These are phyloP conservation scores for Sphyrna mokarran DNA, from an alignment of 2,113 vertebrate species.

Conservation along the genomic window DNA sequence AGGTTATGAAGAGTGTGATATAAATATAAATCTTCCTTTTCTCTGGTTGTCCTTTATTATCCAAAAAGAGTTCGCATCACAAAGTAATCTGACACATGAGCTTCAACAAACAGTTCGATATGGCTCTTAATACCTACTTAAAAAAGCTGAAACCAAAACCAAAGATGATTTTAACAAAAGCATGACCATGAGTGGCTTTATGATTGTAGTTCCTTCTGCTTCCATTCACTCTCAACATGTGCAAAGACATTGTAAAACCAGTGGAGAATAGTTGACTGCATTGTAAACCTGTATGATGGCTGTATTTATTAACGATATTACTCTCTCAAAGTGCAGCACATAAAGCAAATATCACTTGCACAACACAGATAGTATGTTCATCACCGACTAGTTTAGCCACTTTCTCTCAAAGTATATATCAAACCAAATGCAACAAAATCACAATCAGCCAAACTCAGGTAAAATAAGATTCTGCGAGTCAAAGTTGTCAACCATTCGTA, in stretches of 20 bases:
- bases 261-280: not conserved
- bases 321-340: not conserved
- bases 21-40: not conserved
- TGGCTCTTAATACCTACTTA: not conserved
- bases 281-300: not conserved
- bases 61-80: not conserved
- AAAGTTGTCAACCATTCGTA: too few species aligned
- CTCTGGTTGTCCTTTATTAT: not conserved
- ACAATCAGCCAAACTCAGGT: too few species aligned
- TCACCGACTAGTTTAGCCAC: not conserved
- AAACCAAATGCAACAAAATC: too few species aligned
- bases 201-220: not conserved
- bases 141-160: conserved; percentile 20
- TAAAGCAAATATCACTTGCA: not conserved
- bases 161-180: not conserved
- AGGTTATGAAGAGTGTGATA: not conserved
- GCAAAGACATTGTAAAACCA: not conserved
- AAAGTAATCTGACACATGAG: not conserved
- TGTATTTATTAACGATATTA: not conserved
- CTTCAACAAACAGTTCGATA: not conserved
- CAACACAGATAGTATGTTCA: not conserved
- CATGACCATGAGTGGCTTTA: not conserved
- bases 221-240: not conserved
- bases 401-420: not conserved
- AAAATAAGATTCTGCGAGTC: too few species aligned